Conservation (phyloP, 1,140 invertebrate species). For the Sminthurinus signatus region DNA sequence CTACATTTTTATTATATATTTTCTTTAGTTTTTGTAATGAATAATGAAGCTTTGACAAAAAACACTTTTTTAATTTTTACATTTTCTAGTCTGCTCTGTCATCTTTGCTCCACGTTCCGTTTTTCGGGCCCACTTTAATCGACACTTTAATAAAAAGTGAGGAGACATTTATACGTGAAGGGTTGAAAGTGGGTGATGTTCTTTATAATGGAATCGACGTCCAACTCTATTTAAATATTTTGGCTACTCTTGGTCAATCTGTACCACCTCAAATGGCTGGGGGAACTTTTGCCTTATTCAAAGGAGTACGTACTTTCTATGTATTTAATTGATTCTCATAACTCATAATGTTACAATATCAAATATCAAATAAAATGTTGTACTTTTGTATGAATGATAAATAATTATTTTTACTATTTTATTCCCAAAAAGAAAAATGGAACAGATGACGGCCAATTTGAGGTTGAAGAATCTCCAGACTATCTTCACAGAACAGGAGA, state of each 20-base stretch:
- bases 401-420: too few relatives aligned
- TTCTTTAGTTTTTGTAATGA: not conserved
- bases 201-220: slow-evolving; percentile 5
- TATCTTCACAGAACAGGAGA: not conserved
- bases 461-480: not conserved
- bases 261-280: slow-evolving; percentile 4
- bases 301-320: not conserved
- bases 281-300: not conserved
- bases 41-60: not conserved
- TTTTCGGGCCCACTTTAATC: not conserved
- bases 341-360: not conserved
- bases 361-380: not conserved
- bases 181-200: not conserved
- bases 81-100: not conserved
- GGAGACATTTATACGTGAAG: not conserved
- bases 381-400: not conserved
- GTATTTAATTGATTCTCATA: too few relatives aligned
- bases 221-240: not conserved
- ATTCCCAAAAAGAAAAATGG: too few relatives aligned
- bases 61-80: not conserved
- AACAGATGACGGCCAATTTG: not conserved
- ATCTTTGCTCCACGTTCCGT: not conserved
- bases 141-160: not conserved
- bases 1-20: not conserved
- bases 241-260: not conserved